phyloP scores from a whole-genome alignment of 2,113 vertebrate species.

The Gopherus evgoodei region DNA sequence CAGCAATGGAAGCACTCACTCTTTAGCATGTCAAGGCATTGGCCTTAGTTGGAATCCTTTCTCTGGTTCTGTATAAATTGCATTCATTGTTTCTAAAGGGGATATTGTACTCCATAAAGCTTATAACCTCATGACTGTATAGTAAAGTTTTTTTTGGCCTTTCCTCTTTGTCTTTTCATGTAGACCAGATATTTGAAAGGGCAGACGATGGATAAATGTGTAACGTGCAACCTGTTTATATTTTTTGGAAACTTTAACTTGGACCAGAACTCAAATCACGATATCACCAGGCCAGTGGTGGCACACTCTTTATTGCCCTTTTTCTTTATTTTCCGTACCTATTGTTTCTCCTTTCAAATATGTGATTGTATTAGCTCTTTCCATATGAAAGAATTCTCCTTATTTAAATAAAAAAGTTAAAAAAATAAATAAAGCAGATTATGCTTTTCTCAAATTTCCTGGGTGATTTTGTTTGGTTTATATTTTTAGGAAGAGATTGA shows the following conservation, averaged over 20 bases:
- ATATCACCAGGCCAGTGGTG: slow-evolving; percentile 76
- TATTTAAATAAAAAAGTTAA: slow-evolving; percentile 89
- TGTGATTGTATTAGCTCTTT: slow-evolving; percentile 95
- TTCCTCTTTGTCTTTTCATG: slow-evolving; percentile 80
- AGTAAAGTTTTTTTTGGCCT: slow-evolving; percentile 79
- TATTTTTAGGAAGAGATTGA: not conserved
- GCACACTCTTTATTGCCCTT: slow-evolving; percentile 78
- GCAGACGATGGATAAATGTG: slow-evolving; percentile 84
- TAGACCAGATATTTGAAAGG: slow-evolving; percentile 87
- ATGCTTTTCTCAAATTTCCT: slow-evolving; percentile 84
- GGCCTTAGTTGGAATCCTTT: slow-evolving; percentile 46
- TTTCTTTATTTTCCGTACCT: slow-evolving; percentile 82
- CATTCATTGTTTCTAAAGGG: slow-evolving; percentile 61
- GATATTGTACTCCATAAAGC: slow-evolving; percentile 63
- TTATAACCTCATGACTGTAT: slow-evolving; percentile 75
- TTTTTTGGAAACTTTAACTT: slow-evolving; percentile 71
- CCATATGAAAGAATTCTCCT: slow-evolving; percentile 92
- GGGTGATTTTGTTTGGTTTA: not conserved
- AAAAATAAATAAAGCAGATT: slow-evolving; percentile 90
- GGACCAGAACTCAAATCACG: slow-evolving; percentile 67
- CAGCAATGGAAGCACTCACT: slow-evolving; percentile 32
- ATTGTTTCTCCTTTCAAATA: slow-evolving; percentile 95
- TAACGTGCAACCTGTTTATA: slow-evolving; percentile 73
- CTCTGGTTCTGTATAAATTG: slow-evolving; percentile 46
- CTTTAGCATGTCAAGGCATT: slow-evolving; percentile 43